Evolutionary conservation across 2,797 vertebrate species (phyloP).

Genomic region (Platalea minor): DNA sequence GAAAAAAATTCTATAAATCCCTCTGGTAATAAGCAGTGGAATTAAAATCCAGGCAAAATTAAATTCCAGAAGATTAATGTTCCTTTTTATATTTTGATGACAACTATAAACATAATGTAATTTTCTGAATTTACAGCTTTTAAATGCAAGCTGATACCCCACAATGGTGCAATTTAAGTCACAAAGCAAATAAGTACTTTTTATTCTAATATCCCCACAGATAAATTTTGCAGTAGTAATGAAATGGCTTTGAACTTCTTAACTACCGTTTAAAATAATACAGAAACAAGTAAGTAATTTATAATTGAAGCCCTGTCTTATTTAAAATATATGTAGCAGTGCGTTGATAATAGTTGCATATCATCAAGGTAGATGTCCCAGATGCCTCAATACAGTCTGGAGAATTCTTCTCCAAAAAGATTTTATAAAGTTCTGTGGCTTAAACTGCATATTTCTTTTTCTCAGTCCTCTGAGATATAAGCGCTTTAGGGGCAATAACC

Average conservation of each 20-base stretch:
- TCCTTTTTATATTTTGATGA: constrained; percentile 50
- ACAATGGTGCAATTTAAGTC: constrained; percentile 35
- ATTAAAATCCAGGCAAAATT: constrained; percentile 72
- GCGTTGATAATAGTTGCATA: background rate
- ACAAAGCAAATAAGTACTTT: constrained; percentile 48
- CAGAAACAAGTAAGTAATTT: background rate
- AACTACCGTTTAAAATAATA: constrained; percentile 16
- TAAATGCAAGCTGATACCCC: constrained; percentile 61
- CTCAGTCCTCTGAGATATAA: background rate
- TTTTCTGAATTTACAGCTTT: constrained; percentile 64
- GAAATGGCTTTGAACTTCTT: constrained; percentile 46
- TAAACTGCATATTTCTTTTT: background rate
- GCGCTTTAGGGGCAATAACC: background rate
- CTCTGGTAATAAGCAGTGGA: constrained; percentile 49
- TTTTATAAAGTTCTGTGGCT: background rate
- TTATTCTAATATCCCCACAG: constrained; percentile 19
- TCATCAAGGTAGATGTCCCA: background rate
- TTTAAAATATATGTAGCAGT: background rate
- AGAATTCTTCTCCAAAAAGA: background rate
- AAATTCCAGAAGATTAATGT: constrained; percentile 64
- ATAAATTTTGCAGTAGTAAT: constrained; percentile 37
- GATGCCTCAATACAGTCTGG: background rate
- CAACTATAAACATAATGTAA: constrained; percentile 61
- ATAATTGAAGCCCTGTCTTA: background rate
- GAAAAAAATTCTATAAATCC: constrained; percentile 56